Conservation (phyloP, 2,113 vertebrate genomes). For the Colius striatus region DNA sequence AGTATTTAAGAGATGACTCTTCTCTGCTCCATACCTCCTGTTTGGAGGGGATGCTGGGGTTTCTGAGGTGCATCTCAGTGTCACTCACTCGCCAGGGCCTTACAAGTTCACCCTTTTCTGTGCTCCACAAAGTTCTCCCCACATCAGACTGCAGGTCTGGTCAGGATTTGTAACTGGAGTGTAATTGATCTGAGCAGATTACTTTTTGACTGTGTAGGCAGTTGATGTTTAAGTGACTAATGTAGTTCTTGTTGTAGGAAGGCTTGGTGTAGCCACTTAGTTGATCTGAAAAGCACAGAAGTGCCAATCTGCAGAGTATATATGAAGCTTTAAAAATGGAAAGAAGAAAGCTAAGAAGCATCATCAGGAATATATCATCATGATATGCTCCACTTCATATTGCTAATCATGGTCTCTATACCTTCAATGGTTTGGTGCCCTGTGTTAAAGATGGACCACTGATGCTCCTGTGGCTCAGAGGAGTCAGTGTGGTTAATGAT, state of each 20-base stretch:
- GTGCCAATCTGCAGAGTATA: background rate
- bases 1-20: background rate
- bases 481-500: background rate
- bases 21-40: background rate
- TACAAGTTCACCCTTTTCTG: background rate
- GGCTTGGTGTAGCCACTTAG: background rate
- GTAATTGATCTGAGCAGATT: background rate
- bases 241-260: slow-evolving; percentile 20
- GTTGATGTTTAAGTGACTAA: slow-evolving; percentile 15
- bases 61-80: background rate
- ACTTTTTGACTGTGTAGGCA: background rate
- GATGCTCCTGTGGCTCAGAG: background rate
- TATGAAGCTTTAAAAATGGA: slow-evolving; percentile 6
- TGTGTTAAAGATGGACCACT: background rate
- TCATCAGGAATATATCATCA: background rate
- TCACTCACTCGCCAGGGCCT: background rate
- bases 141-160: background rate
- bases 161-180: background rate
- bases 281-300: background rate
- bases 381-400: background rate
- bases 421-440: background rate
- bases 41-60: background rate
- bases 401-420: background rate
- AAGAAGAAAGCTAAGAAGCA: background rate
- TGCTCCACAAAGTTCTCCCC: background rate